Evolutionary conservation across 2,797 vertebrate species (phyloP).

Genomic region (Crax fasciolata): DNA sequence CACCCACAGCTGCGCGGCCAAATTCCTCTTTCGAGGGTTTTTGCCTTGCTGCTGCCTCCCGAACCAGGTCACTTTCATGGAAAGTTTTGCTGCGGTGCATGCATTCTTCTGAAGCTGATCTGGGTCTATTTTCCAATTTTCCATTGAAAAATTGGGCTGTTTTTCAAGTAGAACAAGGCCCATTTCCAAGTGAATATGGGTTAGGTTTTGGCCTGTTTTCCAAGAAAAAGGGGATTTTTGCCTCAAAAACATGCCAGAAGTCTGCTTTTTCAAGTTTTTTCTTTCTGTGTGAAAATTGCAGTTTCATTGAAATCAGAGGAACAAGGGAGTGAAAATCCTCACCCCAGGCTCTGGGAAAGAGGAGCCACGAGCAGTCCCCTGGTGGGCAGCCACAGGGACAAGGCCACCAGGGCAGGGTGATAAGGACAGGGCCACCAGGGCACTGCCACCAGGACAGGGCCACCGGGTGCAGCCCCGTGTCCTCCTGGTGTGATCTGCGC

Average conservation of each 20-base stretch:
- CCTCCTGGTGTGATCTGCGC: too few relatives aligned
- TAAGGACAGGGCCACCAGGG: too few relatives aligned
- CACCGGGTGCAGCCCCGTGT: too few relatives aligned
- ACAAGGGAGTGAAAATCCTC: conserved; percentile 13
- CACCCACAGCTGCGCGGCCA: background rate
- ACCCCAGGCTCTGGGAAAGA: background rate
- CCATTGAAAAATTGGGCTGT: conserved; percentile 42
- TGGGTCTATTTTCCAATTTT: conserved; percentile 36
- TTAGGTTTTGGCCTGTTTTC: conserved; percentile 36
- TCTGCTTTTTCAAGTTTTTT: conserved; percentile 2
- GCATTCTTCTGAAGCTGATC: background rate
- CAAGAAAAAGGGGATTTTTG: conserved; percentile 40
- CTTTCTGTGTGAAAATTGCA: background rate
- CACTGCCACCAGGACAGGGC: too few relatives aligned
- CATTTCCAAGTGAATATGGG: conserved; percentile 36
- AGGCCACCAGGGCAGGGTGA: background rate
- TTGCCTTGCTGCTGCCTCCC: background rate
- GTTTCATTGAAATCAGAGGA: conserved; percentile 44
- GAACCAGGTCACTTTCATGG: background rate
- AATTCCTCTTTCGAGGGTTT: conserved; percentile 35
- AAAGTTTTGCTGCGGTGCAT: background rate
- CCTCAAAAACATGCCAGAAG: conserved; percentile 39
- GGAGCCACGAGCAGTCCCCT: background rate
- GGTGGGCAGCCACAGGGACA: background rate
- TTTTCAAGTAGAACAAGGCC: conserved; percentile 46